Percentiles rank a stretch among this genome's conserved stretches.
Conservation (phyloP, 2,888 invertebrate genomes). For the Myopa tessellatipennis region DNA sequence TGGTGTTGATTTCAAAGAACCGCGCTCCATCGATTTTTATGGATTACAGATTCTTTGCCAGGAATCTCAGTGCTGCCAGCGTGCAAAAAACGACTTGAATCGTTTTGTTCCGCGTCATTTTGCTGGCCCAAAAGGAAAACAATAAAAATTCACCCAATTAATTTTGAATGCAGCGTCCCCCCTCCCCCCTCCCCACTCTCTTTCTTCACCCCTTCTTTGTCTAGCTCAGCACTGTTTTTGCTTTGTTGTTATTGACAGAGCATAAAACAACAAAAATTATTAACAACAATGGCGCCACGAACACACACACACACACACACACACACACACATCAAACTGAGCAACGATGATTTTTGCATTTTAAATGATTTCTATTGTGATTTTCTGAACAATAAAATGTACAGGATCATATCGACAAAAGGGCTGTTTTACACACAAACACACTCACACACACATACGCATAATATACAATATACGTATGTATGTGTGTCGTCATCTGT, state of each 20-base stretch:
- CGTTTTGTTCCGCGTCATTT: conserved; percentile 1
- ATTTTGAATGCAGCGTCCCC: conserved; percentile 9
- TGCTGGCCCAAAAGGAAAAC: conserved; percentile 1
- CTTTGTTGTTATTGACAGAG: background rate
- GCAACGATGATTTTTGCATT: conserved; percentile 35
- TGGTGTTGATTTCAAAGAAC: too few species aligned
- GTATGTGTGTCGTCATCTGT: background rate
- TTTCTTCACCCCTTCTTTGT: background rate
- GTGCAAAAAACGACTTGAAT: background rate
- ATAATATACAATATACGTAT: background rate
- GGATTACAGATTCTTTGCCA: too few species aligned
- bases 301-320: conserved; percentile 11
- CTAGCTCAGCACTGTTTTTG: background rate
- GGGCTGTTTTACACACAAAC: background rate
- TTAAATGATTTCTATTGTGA: conserved; percentile 34
- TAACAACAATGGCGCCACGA: conserved; percentile 24
- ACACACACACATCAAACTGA: conserved; percentile 30
- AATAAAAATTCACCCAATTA: conserved; percentile 25
- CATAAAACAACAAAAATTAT: background rate
- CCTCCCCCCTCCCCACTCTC: background rate
- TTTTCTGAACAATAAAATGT: conserved; percentile 27
- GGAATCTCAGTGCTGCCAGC: too few species aligned
- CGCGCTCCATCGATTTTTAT: too few species aligned
- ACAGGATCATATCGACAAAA: background rate
- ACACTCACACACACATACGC: background rate